Percentiles rank a stretch among this genome's conserved stretches.
Conservation (phyloP, 1,140 invertebrate genomes). For the Camponotus vicinus region DNA sequence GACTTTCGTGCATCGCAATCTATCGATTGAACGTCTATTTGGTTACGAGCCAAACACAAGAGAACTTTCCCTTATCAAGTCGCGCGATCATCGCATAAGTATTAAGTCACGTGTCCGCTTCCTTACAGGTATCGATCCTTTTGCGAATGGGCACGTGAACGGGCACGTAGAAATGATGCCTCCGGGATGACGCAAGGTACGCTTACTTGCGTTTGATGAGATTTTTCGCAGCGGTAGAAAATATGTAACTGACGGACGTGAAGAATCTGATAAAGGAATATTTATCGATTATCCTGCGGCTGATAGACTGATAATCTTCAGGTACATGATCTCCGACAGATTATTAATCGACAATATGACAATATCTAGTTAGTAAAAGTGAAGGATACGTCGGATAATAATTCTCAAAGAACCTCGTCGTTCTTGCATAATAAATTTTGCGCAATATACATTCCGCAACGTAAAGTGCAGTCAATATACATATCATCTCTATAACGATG, state of each 20-base stretch:
- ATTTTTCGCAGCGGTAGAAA: conserved; percentile 21
- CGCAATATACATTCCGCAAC: conserved; percentile 46
- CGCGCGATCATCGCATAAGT: conserved; percentile 65
- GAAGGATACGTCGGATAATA: conserved; percentile 32
- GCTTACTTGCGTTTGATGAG: conserved; percentile 6
- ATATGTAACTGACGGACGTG: background rate
- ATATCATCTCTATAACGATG: conserved; percentile 26
- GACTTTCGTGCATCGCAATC: conserved; percentile 60
- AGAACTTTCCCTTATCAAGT: conserved; percentile 74
- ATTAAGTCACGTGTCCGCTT: conserved; percentile 70
- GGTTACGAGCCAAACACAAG: conserved; percentile 67
- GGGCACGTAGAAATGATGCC: background rate
- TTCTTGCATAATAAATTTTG: conserved; percentile 48
- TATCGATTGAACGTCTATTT: conserved; percentile 72
- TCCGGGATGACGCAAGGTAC: conserved; percentile 20
- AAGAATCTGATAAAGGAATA: conserved; percentile 43
- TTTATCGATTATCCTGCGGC: conserved; percentile 36
- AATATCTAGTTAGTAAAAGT: conserved; percentile 55
- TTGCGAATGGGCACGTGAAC: conserved; percentile 29
- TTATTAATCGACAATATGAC: conserved; percentile 61
- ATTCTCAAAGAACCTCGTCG: background rate
- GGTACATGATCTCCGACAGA: conserved; percentile 20
- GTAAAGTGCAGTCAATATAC: conserved; percentile 32
- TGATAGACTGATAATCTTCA: conserved; percentile 45
- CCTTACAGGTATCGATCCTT: conserved; percentile 63